Conservation (phyloP, 1,140 invertebrate genomes). For the Drosophila kurseongensis region DNA sequence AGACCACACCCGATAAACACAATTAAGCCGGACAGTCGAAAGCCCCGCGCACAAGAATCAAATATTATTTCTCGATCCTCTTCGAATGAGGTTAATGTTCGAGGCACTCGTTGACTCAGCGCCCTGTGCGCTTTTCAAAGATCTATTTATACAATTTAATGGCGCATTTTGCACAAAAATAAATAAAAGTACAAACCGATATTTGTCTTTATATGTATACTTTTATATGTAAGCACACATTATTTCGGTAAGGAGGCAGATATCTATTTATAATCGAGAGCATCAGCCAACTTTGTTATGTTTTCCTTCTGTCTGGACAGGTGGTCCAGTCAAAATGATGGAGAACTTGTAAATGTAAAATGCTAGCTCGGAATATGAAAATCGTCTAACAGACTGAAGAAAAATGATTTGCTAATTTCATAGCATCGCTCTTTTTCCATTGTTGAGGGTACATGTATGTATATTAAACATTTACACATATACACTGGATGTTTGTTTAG, state of each 20-base stretch:
- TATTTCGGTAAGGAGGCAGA: slow-evolving; percentile 30
- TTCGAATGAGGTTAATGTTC: slow-evolving; percentile 82
- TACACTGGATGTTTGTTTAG: slow-evolving; percentile 46
- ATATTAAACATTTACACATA: slow-evolving; percentile 23
- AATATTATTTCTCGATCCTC: slow-evolving; percentile 64
- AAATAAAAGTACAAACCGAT: slow-evolving; percentile 69
- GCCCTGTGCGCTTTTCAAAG: slow-evolving; percentile 68
- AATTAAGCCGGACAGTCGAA: slow-evolving; percentile 34
- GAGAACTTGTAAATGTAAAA: slow-evolving; percentile 12
- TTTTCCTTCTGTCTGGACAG: slow-evolving; percentile 34
- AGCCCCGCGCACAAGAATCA: slow-evolving; percentile 29
- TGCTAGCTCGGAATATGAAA: slow-evolving; percentile 13
- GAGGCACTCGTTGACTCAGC: slow-evolving; percentile 72
- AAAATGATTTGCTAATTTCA: slow-evolving; percentile 65
- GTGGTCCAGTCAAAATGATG: slow-evolving; percentile 49
- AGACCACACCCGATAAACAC: slow-evolving; percentile 7
- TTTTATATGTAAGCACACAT: slow-evolving; percentile 20
- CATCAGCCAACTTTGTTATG: slow-evolving; percentile 42
- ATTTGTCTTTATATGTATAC: slow-evolving; percentile 29
- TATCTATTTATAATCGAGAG: slow-evolving; percentile 53
- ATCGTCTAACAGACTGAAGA: slow-evolving; percentile 31
- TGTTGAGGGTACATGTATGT: slow-evolving; percentile 33
- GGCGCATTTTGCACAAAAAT: slow-evolving; percentile 81
- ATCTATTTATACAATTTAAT: slow-evolving; percentile 78
- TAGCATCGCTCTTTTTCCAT: slow-evolving; percentile 51